Evolutionary conservation across 2,797 vertebrate species (phyloP), one percentile per base, ranked within the genome.

Genomic region (Chanos chanos): DNA sequence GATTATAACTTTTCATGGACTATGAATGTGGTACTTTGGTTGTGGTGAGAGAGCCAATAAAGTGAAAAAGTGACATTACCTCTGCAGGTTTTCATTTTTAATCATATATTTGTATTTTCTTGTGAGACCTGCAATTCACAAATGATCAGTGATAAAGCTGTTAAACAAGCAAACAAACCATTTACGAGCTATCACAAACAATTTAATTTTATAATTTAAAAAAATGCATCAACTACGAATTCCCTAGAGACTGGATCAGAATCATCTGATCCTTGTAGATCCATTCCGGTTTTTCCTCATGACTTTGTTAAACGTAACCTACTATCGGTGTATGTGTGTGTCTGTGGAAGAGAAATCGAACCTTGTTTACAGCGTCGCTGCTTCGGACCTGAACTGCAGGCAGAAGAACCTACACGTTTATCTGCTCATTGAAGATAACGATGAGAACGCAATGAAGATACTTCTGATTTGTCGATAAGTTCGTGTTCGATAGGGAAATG

Each of bases 321-420:
- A 64, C 71, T 47, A 83, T 7, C 45, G 58, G 65, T 55, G 71
- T 60, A 64, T 68, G 66, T 37, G 56, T 44, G 64, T 24, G 4
- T n/a, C 66, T n/a, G 62, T 55, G 64, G 7, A 19, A 58, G 66
- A 78, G 67, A 65, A 70, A 70, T 71, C 73, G 76, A 84, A 81
- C 78, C 81, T 85, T 89, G 89, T 90, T 90, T 89, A 89, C 86
- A 85, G 84, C 80, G 79, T 79, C 73, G 52, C 65, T 57, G 60
- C 61, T 49, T 68, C 37, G 28, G 59, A 65, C 58, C 57, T 28
- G 64, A 68, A 52, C 63, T 18, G 61, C 57, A 48, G 58, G 71
- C 59, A 48, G 56, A 64, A 12, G 63, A 68, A 77, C 76, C 76
- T 76, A 70, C 78, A 79, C 80, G 77, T 78, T 18, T 52, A 33